These are phyloP conservation scores for Octodon degus DNA, from an alignment of 2,113 vertebrate species.

Conservation along the genomic window DNA sequence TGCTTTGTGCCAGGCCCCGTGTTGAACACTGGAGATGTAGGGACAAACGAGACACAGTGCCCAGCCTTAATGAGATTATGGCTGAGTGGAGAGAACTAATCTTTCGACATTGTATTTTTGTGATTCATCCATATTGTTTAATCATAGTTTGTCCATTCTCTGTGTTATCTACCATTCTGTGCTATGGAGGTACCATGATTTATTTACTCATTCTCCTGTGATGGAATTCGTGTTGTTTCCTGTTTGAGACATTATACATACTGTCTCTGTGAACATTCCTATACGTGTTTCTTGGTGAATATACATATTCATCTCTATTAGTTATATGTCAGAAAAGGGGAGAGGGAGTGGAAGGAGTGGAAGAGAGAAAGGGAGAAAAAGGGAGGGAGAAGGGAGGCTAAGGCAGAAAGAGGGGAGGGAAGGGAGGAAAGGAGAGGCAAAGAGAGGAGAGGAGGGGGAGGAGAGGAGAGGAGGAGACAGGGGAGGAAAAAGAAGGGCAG, in stretches of 20 bases:
- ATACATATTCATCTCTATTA: conserved; percentile 9
- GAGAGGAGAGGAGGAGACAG: too few relatives aligned
- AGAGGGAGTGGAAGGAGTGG: too few relatives aligned
- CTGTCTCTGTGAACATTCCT: conserved; percentile 22
- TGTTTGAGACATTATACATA: conserved; percentile 50
- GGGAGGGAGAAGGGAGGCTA: too few relatives aligned
- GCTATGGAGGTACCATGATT: not conserved
- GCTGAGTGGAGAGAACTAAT: not conserved
- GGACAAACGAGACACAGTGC: not conserved
- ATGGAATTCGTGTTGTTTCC: conserved; percentile 58
- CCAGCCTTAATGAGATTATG: not conserved
- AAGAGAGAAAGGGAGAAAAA: too few relatives aligned
- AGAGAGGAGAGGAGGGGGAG: too few relatives aligned
- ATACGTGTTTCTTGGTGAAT: not conserved
- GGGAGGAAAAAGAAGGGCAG: too few relatives aligned
- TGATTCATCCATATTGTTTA: conserved; percentile 7
- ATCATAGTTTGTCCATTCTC: not conserved
- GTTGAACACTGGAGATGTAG: not conserved
- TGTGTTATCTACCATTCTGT: not conserved
- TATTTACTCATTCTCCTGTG: conserved; percentile 32
- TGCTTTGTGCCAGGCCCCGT: not conserved
- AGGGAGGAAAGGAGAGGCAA: too few relatives aligned
- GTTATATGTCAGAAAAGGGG: not conserved
- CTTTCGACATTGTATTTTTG: not conserved
- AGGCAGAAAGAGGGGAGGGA: too few relatives aligned